Evolutionary conservation across 1,140 invertebrate genomes (phyloP), one percentile per base, ranked within the genome.

Genomic region (Pseudomyrmex dendroicus): DNA sequence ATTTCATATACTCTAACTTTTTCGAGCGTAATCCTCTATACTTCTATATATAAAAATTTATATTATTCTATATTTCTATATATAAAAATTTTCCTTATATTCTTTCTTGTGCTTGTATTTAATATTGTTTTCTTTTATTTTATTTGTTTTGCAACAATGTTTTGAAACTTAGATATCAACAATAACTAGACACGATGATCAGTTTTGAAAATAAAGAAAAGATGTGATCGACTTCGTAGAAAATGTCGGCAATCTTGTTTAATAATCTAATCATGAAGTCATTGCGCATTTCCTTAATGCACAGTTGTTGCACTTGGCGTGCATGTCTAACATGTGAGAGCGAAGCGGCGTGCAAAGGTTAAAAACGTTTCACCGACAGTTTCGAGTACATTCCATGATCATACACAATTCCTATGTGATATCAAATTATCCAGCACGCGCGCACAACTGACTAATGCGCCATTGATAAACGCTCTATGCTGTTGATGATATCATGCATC

Each of bases 391-490:
- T 46, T 46, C 44, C 54, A 66, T n/a, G 20, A 10, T 8, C 48
- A 25, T 25, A 12, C 15, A 4, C n/a, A 13, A 12, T 25, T 44
- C 52, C 22, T 66, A 10, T 48, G n/a, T 61, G 15, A 17, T 62
- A 44, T 56, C 35, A n/a, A 76, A 59, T 44, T 59, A 50, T 48
- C 67, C 50, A 67, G 54, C 72, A 63, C 52, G 20, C 78, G 59
- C 66, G n/a, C 35, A 35, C 2, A 25, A 35, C 56, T 77, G 78
- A 83, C 66, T 70, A 78, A 74, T 54, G n/a, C 5, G 57, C 44
- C 17, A 5, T n/a, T 35, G 80, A 87, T 88, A 89, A 85, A 64
- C 46, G 25, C 4, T 25, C 57, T 22, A 74, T 25, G 17, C n/a
- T 35, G 66, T 50, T 48, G 66, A 57, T 22, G 22, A 78, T 78